Base-by-base conservation (phyloP, 2,113 vertebrate species). In the Gavialis gangeticus region DNA sequence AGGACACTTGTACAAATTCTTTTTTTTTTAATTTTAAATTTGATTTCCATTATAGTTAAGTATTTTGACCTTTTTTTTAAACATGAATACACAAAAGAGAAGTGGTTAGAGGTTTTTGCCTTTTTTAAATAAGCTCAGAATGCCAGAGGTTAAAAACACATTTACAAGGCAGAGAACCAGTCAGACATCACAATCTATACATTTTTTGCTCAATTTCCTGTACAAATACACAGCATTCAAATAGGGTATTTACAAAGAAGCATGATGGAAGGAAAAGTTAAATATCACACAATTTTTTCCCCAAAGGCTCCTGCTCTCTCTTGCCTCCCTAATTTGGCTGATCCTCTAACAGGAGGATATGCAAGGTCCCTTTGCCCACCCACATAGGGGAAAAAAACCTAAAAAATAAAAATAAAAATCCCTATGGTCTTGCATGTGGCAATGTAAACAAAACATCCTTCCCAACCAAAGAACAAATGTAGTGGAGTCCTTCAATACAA, bases 161-260 rank as follows among this genome's bases (percentile, higher is more conserved):
- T 99, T 99, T 98, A 99, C 98, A 99, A 98, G 98, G 98, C 98
- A 98, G 98, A 99, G 98, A 98, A 99, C 98, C 98, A 98, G 98
- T 98, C 98, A 98, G 98, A 99, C 98, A 96, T 98, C 99, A 99
- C 98, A 97, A 98, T 99, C 99, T 99, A 99, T 99, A 98, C 98
- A 99, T 99, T 98, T 99, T 98, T 99, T 98, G 98, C 99, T 99
- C 98, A 98, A 98, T 98, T 98, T 99, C 98, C 98, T 99, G 98
- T 98, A 99, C 98, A 99, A 99, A 99, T 99, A 99, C 98, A 98
- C 98, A 99, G 98, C 99, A 99, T 99, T 99, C 98, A 99, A 98
- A 98, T 98, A 98, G 98, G 97, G 81, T 99, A 99, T 99, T 98
- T 99, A 99, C 99, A 99, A 98, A 98, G 98, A 99, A 98, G 96